Evolutionary conservation across 2,113 vertebrate genomes (phyloP), one percentile per base, ranked within the genome.

Genomic region (Ursus arctos): DNA sequence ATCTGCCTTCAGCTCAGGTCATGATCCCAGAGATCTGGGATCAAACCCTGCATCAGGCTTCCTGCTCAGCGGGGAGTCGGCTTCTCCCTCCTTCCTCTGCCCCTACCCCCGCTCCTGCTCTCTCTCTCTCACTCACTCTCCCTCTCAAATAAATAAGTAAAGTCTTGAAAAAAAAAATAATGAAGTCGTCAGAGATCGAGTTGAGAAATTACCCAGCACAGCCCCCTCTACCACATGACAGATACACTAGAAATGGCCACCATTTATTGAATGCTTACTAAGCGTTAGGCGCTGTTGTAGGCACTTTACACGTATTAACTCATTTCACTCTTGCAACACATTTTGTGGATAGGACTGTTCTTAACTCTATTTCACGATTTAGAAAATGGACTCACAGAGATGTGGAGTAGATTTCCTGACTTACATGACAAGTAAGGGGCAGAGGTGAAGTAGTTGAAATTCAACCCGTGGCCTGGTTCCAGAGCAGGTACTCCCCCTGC

Each of bases 231-330:
- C 43, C 77, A 49, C 4, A 12, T 7, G 79, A 74, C 6, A 72
- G 43, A 63, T 31, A 24, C 0, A 19, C 15, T 3, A 40, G 33
- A 31, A 43, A n/a, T 0, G 1, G 53, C n/a, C 1, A 0, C 18
- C 51, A 4, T 14, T 26, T 67, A 12, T 3, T 1, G 31, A 47
- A 47, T 19, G 33, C 22, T 63, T 74, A 12, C 90, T 16, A 22
- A 15, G 36, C 31, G 21, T 86, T 13, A 24, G 59, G 36, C 1
- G 8, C 59, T 19, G 5, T 4, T 43, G 43, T 47, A 31, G 49
- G 59, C 0, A 0, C n/a, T 81, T 72, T 51, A 14, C 1, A 13
- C 2, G 18, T 7, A 12, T 59, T 14, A 47, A 16, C n/a, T 65
- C 69, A 31, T 49, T 61, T 31, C 26, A 61, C 19, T 63, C 31